Evolutionary conservation across 2,113 vertebrate genomes (phyloP).

Genomic region (Mormoops blainvillei): DNA sequence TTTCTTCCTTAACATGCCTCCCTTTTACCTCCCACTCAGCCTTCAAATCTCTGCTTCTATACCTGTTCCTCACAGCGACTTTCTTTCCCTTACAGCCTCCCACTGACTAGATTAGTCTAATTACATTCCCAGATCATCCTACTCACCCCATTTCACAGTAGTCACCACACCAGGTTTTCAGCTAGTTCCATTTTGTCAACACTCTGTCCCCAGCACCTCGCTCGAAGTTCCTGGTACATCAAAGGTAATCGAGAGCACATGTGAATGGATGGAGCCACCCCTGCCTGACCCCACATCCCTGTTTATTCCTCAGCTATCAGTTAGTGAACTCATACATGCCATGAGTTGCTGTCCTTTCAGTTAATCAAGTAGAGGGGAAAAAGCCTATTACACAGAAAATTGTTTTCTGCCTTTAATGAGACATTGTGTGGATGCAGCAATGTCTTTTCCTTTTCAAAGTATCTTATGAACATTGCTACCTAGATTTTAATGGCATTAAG

Average conservation of each 20-base stretch:
- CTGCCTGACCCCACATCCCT: background rate
- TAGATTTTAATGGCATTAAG: background rate
- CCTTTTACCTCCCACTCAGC: constrained; percentile 4
- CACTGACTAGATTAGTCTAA: background rate
- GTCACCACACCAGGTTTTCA: background rate
- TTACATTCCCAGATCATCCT: background rate
- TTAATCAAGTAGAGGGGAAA: background rate
- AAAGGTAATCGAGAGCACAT: background rate
- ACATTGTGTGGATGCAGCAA: background rate
- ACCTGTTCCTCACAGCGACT: background rate
- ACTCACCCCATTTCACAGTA: background rate
- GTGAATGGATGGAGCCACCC: background rate
- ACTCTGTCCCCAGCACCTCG: no score
- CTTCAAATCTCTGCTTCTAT: background rate
- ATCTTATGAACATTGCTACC: background rate
- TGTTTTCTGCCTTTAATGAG: background rate
- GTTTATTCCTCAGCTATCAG: background rate
- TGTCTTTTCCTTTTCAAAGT: background rate
- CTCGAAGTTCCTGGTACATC: background rate
- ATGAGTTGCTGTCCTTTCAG: background rate
- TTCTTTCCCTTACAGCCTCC: background rate
- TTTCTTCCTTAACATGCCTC: background rate
- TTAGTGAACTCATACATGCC: background rate
- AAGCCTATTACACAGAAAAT: background rate
- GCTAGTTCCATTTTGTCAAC: background rate